Evolutionary conservation across 2,797 vertebrate species (phyloP).

Genomic region (Phaenicophaeus curvirostris): DNA sequence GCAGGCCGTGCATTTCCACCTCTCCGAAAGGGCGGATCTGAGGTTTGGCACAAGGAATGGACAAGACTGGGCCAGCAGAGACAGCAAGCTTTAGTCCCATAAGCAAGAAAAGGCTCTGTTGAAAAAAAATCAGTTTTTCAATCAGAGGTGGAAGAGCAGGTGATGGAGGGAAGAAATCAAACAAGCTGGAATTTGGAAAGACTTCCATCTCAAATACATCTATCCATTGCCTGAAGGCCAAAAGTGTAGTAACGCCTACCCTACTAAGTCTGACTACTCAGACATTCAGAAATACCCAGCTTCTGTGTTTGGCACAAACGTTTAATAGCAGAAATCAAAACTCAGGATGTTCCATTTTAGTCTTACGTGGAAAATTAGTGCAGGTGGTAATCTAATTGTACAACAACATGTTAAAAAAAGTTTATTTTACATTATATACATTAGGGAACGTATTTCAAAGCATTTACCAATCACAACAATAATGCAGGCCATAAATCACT

Average conservation of each 20-base stretch:
- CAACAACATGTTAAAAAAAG: constrained; percentile 81
- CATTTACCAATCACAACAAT: constrained; percentile 76
- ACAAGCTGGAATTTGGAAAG: neutral
- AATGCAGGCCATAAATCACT: constrained; percentile 79
- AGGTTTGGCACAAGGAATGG: neutral
- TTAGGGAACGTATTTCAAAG: constrained; percentile 79
- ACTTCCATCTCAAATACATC: neutral
- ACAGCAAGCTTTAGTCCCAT: fast-evolving
- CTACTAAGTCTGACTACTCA: neutral
- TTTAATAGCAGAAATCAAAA: constrained; percentile 55
- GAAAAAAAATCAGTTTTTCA: neutral
- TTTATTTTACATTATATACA: constrained; percentile 90
- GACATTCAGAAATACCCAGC: neutral
- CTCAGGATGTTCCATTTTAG: constrained; percentile 13
- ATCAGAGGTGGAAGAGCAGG: neutral
- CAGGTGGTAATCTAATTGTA: constrained; percentile 70
- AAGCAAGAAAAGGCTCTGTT: neutral
- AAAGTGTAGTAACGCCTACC: neutral
- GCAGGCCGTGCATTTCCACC: neutral
- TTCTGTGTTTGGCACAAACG: constrained; percentile 34
- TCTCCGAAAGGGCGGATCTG: neutral
- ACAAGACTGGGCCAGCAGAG: neutral
- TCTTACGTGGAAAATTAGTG: constrained; percentile 52
- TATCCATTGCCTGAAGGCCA: neutral
- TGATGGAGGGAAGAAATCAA: neutral